Conservation (phyloP, 2,797 vertebrate genomes). For the Spondyliosoma cantharus region DNA sequence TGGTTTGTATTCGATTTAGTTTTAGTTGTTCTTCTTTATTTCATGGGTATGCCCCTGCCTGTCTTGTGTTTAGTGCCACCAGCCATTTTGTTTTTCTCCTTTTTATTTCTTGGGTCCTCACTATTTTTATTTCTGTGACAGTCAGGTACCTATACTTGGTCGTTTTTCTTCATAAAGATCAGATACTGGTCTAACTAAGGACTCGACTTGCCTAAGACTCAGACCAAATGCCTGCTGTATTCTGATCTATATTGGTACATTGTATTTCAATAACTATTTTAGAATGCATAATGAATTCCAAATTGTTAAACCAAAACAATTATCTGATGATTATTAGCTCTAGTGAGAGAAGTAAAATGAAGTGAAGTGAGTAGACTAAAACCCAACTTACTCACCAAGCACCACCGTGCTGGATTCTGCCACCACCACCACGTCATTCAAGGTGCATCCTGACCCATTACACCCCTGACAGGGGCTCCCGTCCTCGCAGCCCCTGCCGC, state of each 20-base stretch:
- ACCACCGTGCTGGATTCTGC: slow-evolving; percentile 68
- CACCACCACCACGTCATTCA: slow-evolving; percentile 75
- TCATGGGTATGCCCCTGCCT: no score
- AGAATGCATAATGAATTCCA: background rate
- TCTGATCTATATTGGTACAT: background rate
- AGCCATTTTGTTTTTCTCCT: no score
- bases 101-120: no score
- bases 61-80: no score
- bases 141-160: no score
- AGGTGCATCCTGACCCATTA: slow-evolving; percentile 50
- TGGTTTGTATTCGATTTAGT: no score
- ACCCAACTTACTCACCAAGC: slow-evolving; percentile 67
- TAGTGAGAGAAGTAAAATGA: background rate
- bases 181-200: no score
- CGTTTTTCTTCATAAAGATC: no score
- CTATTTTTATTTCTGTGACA: no score
- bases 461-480: slow-evolving; percentile 53
- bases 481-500: slow-evolving; percentile 67
- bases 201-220: no score
- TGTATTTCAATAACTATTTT: background rate
- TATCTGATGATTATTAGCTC: background rate
- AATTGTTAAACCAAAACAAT: background rate
- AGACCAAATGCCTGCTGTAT: no score
- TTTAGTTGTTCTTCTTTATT: no score
- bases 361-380: background rate